Evolutionary conservation across 1,140 invertebrate genomes (phyloP).

Genomic region (Rhyzopertha dominica): DNA sequence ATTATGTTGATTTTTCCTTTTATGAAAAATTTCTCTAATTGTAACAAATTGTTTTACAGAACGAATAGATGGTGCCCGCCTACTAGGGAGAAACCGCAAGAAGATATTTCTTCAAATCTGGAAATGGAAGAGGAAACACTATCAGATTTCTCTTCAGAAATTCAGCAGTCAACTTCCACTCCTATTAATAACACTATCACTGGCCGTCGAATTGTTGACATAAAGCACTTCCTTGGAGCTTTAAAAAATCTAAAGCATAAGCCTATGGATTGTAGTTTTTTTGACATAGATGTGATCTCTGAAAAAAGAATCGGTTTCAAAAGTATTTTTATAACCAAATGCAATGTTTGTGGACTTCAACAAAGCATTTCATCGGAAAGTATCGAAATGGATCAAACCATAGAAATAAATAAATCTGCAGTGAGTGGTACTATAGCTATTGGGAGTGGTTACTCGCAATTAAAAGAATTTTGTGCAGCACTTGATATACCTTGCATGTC

Average conservation of each 20-base stretch:
- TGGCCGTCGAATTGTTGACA: slow-evolving; percentile 3
- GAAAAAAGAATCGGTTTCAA: slow-evolving; percentile 1
- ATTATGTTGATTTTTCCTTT: too few species aligned
- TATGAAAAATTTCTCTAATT: too few species aligned
- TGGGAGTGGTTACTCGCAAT: slow-evolving; percentile 7
- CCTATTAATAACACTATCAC: background rate
- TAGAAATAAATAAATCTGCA: background rate
- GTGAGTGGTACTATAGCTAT: slow-evolving; percentile 4
- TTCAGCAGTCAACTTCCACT: too few species aligned
- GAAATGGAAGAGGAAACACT: too few species aligned
- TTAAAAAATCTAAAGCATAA: slow-evolving; percentile 1
- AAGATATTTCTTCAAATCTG: too few species aligned
- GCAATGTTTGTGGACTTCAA: background rate
- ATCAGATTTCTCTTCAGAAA: too few species aligned
- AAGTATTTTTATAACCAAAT: background rate
- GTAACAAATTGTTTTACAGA: too few species aligned
- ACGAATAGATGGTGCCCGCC: too few species aligned
- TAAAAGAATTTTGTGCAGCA: slow-evolving; percentile 13
- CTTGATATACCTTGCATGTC: slow-evolving; percentile 27
- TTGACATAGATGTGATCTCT: background rate
- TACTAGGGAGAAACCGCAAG: too few species aligned
- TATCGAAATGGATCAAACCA: background rate
- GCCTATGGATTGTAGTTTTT: slow-evolving; percentile 1
- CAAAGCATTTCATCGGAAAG: background rate
- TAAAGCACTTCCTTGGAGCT: background rate